Percentiles rank a stretch among this genome's conserved stretches.
Evolutionary conservation across 2,888 invertebrate species (phyloP).

Genomic region (Ernsta delagoae): DNA sequence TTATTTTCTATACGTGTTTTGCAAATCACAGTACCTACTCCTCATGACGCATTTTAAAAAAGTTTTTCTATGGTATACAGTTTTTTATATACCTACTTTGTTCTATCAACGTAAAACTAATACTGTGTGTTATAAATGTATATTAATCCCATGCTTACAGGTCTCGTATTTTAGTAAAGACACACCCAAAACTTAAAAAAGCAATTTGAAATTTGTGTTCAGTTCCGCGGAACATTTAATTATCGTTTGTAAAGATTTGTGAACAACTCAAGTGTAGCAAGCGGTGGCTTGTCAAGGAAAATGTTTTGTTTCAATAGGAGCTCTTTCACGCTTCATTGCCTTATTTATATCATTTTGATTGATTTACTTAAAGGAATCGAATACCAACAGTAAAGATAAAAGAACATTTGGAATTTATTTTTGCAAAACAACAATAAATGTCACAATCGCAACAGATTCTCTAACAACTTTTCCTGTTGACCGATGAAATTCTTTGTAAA

Average conservation of each 20-base stretch:
- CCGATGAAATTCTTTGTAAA: background rate
- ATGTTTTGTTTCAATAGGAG: slow-evolving; percentile 63
- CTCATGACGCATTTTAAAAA: no score
- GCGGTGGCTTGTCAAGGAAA: slow-evolving; percentile 52
- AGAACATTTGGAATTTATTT: slow-evolving; percentile 18
- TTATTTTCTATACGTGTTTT: background rate
- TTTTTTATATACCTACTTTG: no score
- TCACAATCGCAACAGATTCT: slow-evolving; percentile 23
- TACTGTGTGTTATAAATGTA: no score
- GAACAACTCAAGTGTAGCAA: slow-evolving; percentile 55
- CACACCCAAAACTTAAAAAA: slow-evolving; percentile 1
- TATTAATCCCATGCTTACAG: no score
- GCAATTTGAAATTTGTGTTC: slow-evolving; percentile 10
- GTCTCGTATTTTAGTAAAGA: background rate
- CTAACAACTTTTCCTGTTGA: slow-evolving; percentile 21
- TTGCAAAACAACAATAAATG: slow-evolving; percentile 18
- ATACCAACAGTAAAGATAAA: slow-evolving; percentile 26
- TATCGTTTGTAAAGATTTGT: slow-evolving; percentile 42
- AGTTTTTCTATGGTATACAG: no score
- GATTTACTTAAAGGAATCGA: slow-evolving; percentile 42
- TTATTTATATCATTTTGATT: slow-evolving; percentile 58
- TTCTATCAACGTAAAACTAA: no score
- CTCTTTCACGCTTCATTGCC: slow-evolving; percentile 62
- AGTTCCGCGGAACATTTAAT: slow-evolving; percentile 34
- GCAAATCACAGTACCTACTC: background rate